phyloP scores from a whole-genome alignment of 2,113 vertebrate genomes.

The Indicator indicator region DNA sequence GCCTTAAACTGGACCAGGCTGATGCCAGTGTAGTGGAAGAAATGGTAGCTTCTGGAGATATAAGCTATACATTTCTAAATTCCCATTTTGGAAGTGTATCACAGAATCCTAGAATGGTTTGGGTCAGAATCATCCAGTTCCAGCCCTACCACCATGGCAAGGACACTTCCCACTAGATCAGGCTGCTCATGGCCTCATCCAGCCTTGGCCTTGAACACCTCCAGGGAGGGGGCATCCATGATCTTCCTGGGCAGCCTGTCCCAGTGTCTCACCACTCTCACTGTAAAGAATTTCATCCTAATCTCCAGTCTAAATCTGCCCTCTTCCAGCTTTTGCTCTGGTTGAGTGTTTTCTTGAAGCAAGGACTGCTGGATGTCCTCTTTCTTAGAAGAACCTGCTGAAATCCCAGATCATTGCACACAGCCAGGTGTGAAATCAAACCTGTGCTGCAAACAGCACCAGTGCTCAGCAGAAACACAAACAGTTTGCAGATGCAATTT shows the following conservation, averaged over 20 bases:
- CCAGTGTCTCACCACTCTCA: no score
- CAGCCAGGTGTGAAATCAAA: neutral
- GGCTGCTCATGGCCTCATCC: no score
- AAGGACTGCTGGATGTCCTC: neutral
- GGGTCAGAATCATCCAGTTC: no score
- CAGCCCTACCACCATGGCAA: no score
- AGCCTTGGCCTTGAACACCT: no score
- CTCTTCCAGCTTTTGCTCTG: neutral
- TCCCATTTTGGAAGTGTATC: neutral
- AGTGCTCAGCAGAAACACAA: conserved; percentile 18
- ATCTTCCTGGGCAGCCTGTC: no score
- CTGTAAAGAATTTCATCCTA: no score
- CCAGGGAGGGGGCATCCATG: no score
- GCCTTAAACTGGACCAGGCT: neutral
- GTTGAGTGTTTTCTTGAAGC: neutral
- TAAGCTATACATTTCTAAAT: neutral
- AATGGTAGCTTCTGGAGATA: neutral
- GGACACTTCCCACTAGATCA: no score
- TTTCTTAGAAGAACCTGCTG: neutral
- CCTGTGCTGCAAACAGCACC: conserved; percentile 20
- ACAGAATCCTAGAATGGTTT: no score
- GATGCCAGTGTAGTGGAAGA: neutral
- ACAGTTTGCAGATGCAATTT: neutral
- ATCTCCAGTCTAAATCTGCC: no score
- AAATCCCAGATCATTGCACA: neutral